These are phyloP conservation scores for Acanthosepion esculentum DNA, from an alignment of 2,888 invertebrate genomes.

Conservation along the genomic window DNA sequence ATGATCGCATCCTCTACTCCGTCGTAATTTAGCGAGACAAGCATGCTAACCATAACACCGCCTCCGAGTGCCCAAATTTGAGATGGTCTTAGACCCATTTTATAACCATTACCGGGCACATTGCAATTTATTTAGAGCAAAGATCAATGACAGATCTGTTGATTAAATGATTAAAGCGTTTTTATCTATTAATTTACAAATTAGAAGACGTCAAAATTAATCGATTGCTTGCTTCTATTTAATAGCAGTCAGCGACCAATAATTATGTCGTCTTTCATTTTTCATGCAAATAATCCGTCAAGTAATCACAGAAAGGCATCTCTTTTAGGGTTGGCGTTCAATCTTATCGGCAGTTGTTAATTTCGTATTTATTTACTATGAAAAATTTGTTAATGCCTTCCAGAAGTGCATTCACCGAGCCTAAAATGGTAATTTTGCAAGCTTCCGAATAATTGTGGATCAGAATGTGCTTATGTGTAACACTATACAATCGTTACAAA, in stretches of 20 bases:
- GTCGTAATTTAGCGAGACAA: too few relatives aligned
- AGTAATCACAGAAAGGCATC: background rate
- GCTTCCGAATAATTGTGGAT: too few relatives aligned
- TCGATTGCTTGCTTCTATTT: background rate
- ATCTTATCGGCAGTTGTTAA: background rate
- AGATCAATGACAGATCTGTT: background rate
- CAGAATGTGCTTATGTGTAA: too few relatives aligned
- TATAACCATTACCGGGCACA: background rate
- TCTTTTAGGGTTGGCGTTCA: background rate
- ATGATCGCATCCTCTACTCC: too few relatives aligned
- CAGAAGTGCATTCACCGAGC: background rate
- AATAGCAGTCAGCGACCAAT: background rate
- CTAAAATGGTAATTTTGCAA: background rate
- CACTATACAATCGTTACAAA: too few relatives aligned
- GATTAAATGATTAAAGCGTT: background rate
- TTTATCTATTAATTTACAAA: background rate
- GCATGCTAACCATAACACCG: too few relatives aligned
- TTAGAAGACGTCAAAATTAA: background rate
- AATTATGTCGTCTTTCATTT: background rate
- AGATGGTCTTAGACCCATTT: too few relatives aligned
- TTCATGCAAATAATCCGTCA: background rate
- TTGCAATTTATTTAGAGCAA: background rate
- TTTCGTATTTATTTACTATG: background rate
- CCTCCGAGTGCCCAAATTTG: too few relatives aligned
- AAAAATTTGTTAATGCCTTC: background rate